Conservation (phyloP, 2,797 vertebrate species). For the Sebastes iracundus region DNA sequence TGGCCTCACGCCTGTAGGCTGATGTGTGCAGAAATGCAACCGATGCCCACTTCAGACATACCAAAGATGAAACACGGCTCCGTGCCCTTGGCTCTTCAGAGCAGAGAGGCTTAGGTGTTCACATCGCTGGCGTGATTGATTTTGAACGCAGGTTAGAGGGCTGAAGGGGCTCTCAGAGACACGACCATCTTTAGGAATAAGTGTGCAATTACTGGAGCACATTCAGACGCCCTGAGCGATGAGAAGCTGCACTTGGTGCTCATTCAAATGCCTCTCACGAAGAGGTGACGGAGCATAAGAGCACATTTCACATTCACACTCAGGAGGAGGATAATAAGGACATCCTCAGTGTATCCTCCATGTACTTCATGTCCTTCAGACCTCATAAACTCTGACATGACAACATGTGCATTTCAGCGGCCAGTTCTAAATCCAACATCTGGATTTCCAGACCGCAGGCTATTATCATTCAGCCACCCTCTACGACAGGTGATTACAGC, state of each 20-base stretch:
- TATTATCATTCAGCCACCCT: conserved; percentile 7
- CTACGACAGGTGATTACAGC: not conserved
- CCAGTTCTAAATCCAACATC: not conserved
- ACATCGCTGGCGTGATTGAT: not conserved
- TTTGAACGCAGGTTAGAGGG: not conserved
- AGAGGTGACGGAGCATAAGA: conserved; percentile 8
- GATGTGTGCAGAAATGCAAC: conserved; percentile 53
- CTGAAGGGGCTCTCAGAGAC: conserved; percentile 7
- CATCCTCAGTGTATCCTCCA: not conserved
- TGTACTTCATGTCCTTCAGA: not conserved
- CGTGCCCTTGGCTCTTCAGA: not conserved
- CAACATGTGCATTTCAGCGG: not conserved
- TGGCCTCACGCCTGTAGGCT: conserved; percentile 41
- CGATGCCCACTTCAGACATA: conserved; percentile 68
- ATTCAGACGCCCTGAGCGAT: not conserved
- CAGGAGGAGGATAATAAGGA: conserved; percentile 5
- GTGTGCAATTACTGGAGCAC: not conserved
- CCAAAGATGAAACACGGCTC: conserved; percentile 16
- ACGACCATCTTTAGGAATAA: conserved; percentile 14
- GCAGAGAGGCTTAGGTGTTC: conserved; percentile 1
- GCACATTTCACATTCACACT: not conserved
- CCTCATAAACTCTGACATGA: conserved; percentile 1
- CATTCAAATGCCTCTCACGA: conserved; percentile 27
- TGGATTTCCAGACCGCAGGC: not conserved
- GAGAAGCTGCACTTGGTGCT: not conserved